Conservation (phyloP, 2,113 vertebrate species). For the Eolophus roseicapilla region DNA sequence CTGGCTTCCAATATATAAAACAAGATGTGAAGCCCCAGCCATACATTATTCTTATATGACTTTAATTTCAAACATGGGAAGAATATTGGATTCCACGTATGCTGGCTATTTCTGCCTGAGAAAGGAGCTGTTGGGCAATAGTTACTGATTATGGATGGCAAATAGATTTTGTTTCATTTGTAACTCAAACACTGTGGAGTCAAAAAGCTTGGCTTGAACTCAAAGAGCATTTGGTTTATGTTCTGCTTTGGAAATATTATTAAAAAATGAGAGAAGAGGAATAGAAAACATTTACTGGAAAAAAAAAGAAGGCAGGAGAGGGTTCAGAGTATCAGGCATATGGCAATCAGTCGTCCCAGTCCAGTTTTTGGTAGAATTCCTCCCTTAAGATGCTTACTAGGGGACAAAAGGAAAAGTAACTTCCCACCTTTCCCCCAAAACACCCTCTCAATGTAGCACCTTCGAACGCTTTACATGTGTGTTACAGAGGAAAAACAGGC, state of each 20-base stretch:
- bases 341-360: neutral
- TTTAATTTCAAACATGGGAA: neutral
- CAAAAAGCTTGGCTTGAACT: conserved; percentile 47
- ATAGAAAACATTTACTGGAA: conserved; percentile 25
- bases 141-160: conserved; percentile 11
- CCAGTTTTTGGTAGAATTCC: neutral
- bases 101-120: neutral
- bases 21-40: neutral
- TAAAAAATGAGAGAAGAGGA: conserved; percentile 18
- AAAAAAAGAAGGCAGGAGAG: neutral
- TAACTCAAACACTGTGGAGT: conserved; percentile 14
- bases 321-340: neutral
- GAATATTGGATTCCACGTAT: neutral
- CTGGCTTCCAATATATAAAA: neutral
- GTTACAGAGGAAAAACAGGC: neutral
- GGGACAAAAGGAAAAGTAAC: neutral
- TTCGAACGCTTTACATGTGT: neutral
- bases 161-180: conserved; percentile 31
- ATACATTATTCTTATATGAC: neutral
- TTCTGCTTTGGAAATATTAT: conserved; percentile 51
- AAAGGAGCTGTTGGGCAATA: conserved; percentile 1
- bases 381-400: neutral
- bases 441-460: neutral
- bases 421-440: neutral
- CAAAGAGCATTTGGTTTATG: conserved; percentile 50